Evolutionary conservation across 2,113 vertebrate species (phyloP), one percentile per base, ranked within the genome.

Genomic region (Pseudopodoces humilis): DNA sequence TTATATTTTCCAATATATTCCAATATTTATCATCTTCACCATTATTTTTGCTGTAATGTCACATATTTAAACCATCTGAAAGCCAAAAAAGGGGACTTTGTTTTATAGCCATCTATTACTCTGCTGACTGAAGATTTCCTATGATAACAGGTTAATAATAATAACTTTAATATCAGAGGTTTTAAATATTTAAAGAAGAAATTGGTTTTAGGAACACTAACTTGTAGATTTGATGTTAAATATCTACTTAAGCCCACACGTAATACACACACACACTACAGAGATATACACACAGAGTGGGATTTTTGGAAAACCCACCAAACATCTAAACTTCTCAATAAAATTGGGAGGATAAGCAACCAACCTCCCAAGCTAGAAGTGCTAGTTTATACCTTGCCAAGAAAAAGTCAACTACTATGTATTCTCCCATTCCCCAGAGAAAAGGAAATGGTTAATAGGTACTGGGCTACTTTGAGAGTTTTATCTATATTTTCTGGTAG

Each of bases 221-320:
- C 33, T 53, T 85, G 16, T 30, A 72, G 8, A 85, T 69, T 60
- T 55, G 8, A 83, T 58, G n/a, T n/a, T 47, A 83, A 79, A 14
- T 20, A 70, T 13, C 43, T 47, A 71, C n/a, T 71, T 64, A n/a
- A 94, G 76, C 7, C 21, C 24, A n/a, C 2, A 70, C 28, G 58
- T 2, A 27, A 18, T 20, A 46, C 2, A 77, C 3, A 74, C 23
- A 56, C 22, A 41, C 16, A 46, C 37, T 30, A 47, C 9, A 65
- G 5, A 39, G 4, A 56, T 1, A 71, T 4, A 58, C 5, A 46
- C 2, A 89, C 10, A 59, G 0, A 62, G 9, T 7, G 3, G 31
- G 13, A 53, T 53, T 89, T 90, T 43, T 60, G 7, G 19, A 86
- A 88, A 79, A 31, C 17, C 10, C 41, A n/a, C 15, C 44, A 71